Evolutionary conservation across 2,888 invertebrate species (phyloP).

Genomic region (Synergus japonicus): DNA sequence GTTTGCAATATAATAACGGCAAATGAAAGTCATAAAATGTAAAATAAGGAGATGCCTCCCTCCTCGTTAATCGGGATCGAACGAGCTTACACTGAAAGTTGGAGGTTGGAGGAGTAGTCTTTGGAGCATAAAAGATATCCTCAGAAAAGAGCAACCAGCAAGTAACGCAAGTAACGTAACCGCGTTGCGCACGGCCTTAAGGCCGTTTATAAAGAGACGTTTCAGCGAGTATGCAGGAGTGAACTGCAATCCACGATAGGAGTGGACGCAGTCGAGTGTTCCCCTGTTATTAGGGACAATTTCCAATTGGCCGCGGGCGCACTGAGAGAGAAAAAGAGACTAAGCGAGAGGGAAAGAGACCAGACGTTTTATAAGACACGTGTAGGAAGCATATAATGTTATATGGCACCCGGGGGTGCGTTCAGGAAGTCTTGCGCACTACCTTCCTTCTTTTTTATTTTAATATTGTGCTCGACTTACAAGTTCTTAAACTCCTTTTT

Average conservation of each 20-base stretch:
- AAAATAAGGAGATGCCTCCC: slow-evolving; percentile 8
- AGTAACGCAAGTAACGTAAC: background rate
- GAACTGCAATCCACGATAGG: slow-evolving; percentile 70
- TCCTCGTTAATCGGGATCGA: slow-evolving; percentile 1
- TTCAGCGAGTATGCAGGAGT: slow-evolving; percentile 65
- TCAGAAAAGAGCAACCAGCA: slow-evolving; percentile 3
- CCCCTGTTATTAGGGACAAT: slow-evolving; percentile 78
- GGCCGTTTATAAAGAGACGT: slow-evolving; percentile 66
- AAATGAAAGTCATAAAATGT: slow-evolving; percentile 6
- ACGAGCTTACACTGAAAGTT: background rate
- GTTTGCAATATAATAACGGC: background rate
- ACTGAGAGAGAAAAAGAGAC: slow-evolving; percentile 55
- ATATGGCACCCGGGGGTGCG: slow-evolving; percentile 69
- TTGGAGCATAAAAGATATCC: slow-evolving; percentile 11
- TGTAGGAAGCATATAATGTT: slow-evolving; percentile 67
- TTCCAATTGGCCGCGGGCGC: slow-evolving; percentile 75
- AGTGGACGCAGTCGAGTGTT: slow-evolving; percentile 69
- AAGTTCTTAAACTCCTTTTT: slow-evolving; percentile 54
- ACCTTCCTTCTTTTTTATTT: slow-evolving; percentile 28
- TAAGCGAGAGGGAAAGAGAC: slow-evolving; percentile 49
- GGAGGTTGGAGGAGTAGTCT: slow-evolving; percentile 17
- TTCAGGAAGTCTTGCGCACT: slow-evolving; percentile 52
- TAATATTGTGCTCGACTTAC: slow-evolving; percentile 46
- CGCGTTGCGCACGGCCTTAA: slow-evolving; percentile 45
- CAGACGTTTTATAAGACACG: slow-evolving; percentile 57